Conservation (phyloP, 2,113 vertebrate genomes). For the Bos indicus region DNA sequence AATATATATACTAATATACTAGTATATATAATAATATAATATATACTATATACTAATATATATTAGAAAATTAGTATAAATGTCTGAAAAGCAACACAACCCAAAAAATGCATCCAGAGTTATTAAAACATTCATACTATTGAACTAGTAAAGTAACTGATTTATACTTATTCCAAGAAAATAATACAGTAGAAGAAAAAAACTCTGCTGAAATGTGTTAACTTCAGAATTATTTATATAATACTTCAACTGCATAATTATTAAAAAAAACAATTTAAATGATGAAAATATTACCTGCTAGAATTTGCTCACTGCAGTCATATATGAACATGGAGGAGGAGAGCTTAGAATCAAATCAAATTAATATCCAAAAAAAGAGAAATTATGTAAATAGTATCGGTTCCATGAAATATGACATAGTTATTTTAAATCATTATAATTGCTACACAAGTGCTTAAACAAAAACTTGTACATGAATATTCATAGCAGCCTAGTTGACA, state of each 20-base stretch:
- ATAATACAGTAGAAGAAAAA: slow-evolving; percentile 17
- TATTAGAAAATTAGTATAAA: not conserved
- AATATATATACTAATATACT: too few relatives aligned
- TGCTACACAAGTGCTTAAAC: not conserved
- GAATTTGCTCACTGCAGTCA: not conserved
- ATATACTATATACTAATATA: not conserved
- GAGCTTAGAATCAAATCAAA: not conserved
- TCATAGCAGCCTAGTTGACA: not conserved
- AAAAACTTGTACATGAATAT: not conserved
- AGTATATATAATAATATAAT: too few relatives aligned
- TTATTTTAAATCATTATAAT: not conserved
- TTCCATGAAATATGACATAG: not conserved
- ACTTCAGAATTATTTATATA: not conserved
- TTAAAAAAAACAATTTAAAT: not conserved
- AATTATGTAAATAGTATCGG: not conserved
- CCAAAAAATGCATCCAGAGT: not conserved
- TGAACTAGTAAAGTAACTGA: not conserved
- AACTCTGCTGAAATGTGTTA: not conserved
- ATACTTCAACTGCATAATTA: not conserved
- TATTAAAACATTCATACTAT: not conserved
- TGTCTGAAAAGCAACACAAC: not conserved
- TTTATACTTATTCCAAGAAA: not conserved
- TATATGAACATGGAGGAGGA: not conserved
- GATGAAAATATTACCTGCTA: not conserved
- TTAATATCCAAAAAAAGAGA: not conserved